Conservation (phyloP, 2,888 invertebrate genomes). For the Acronicta aceris region DNA sequence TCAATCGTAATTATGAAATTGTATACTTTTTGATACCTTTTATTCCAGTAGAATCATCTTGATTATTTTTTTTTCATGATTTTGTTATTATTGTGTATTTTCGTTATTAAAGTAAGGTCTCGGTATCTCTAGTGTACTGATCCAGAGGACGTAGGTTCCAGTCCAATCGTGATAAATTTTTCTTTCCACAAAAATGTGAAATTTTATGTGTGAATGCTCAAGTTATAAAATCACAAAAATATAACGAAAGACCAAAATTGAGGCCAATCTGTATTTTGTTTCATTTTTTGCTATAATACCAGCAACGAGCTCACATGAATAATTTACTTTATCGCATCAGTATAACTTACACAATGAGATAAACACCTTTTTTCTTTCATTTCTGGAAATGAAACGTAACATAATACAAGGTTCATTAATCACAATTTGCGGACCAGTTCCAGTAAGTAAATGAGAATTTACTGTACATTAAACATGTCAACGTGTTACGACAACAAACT, state of each 20-base stretch:
- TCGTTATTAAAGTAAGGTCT: not conserved
- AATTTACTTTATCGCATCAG: constrained; percentile 11
- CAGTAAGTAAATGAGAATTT: constrained; percentile 25
- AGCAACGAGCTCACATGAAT: constrained; percentile 10
- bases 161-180: too few species aligned
- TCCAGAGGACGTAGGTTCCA: too few species aligned
- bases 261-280: not conserved
- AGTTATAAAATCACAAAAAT: too few species aligned
- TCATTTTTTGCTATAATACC: too few species aligned
- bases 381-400: constrained; percentile 34
- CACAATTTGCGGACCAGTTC: constrained; percentile 40
- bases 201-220: too few species aligned
- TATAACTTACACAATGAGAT: constrained; percentile 13
- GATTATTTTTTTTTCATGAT: too few species aligned
- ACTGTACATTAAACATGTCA: constrained; percentile 15
- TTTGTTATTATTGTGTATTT: too few species aligned
- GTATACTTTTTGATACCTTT: not conserved
- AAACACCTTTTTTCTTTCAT: constrained; percentile 33
- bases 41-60: too few species aligned
- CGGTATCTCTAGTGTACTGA: not conserved
- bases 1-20: constrained; percentile 2
- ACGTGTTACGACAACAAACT: constrained; percentile 11
- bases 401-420: constrained; percentile 40
- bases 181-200: too few species aligned
- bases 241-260: not conserved